Evolutionary conservation across 23 tunicate species (phyloP).

Genomic region (Trididemnum miniatum): DNA sequence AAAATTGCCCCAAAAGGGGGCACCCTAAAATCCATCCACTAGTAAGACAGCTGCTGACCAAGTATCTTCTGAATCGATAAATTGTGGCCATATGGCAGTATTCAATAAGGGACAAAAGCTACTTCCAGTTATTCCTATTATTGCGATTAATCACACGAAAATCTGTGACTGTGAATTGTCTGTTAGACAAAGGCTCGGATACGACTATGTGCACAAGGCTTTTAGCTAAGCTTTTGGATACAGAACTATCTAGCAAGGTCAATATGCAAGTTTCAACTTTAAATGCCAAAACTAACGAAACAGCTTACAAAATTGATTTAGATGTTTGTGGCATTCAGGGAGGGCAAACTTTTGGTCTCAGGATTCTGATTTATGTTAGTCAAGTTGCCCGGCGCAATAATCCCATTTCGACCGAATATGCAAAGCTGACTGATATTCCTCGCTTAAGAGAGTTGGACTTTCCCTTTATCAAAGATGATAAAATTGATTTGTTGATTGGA

Average conservation of each 20-base stretch:
- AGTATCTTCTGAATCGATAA: too few species aligned
- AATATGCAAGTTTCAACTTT: not conserved
- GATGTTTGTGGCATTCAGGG: not conserved
- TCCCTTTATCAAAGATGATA: not conserved
- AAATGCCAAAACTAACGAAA: not conserved
- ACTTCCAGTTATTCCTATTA: constrained; percentile 5
- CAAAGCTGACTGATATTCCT: not conserved
- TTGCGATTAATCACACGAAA: not conserved
- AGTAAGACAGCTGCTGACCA: too few species aligned
- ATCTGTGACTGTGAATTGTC: not conserved
- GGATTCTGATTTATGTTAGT: not conserved
- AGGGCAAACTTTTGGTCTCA: not conserved
- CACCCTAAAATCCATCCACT: too few species aligned
- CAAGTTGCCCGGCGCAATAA: not conserved
- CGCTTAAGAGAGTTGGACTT: not conserved
- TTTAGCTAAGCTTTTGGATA: not conserved
- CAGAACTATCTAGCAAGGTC: not conserved
- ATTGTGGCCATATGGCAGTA: too few species aligned
- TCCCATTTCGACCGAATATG: not conserved
- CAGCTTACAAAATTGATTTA: not conserved
- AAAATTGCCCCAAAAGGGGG: not conserved
- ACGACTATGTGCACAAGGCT: not conserved
- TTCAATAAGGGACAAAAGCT: too few species aligned
- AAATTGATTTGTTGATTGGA: constrained; percentile 8
- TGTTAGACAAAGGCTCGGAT: constrained; percentile 8